These are phyloP conservation scores for Lamproptera curius DNA, from an alignment of 2,888 invertebrate genomes.

Conservation along the genomic window DNA sequence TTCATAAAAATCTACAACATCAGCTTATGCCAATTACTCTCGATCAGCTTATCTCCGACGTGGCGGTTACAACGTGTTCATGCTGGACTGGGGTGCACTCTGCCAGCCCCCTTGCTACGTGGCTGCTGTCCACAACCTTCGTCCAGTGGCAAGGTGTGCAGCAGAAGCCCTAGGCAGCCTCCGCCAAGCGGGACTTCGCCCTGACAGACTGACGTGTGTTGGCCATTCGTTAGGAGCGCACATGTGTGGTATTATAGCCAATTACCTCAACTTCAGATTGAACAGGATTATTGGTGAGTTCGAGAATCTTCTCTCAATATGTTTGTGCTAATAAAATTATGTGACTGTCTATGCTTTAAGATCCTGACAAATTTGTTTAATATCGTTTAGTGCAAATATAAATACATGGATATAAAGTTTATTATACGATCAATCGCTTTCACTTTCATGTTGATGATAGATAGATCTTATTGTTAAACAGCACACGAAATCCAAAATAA, in stretches of 20 bases:
- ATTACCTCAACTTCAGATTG: constrained; percentile 84
- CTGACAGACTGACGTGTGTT: constrained; percentile 84
- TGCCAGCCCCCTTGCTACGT: constrained; percentile 84
- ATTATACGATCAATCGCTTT: no score
- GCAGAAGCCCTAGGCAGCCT: constrained; percentile 81
- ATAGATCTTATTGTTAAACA: no score
- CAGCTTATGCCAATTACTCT: neutral
- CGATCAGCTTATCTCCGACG: constrained; percentile 82
- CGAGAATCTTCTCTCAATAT: no score
- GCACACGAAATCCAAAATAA: no score
- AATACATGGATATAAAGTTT: no score
- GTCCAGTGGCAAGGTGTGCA: constrained; percentile 83
- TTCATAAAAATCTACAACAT: no score
- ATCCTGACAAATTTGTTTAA: no score
- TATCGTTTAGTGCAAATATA: no score
- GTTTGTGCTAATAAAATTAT: no score
- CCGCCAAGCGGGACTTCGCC: constrained; percentile 81
- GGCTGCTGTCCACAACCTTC: constrained; percentile 86
- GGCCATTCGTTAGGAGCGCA: constrained; percentile 89
- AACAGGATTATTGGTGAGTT: constrained; percentile 83
- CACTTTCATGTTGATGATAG: no score
- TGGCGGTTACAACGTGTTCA: constrained; percentile 86
- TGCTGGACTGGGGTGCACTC: constrained; percentile 87
- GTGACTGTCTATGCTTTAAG: no score
- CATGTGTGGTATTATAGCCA: constrained; percentile 85